Conservation (phyloP, 1,140 invertebrate genomes). For the Nasonia giraulti region DNA sequence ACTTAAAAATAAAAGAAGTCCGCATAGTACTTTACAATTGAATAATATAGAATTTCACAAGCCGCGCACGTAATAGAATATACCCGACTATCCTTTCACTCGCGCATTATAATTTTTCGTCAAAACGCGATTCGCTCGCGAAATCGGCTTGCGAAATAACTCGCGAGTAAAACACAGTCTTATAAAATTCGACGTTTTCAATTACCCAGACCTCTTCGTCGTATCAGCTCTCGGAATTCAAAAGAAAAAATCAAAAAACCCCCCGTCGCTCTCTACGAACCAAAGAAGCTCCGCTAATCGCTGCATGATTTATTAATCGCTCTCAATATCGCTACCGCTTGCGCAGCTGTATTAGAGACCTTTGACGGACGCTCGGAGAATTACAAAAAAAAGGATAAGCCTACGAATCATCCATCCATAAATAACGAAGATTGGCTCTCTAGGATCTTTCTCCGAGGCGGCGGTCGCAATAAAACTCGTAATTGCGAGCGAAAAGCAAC, state of each 20-base stretch:
- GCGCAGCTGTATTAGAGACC: neutral
- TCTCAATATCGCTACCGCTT: neutral
- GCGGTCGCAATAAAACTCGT: slow-evolving; percentile 28
- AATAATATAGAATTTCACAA: neutral
- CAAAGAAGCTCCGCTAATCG: neutral
- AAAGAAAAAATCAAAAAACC: neutral
- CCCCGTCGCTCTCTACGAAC: neutral
- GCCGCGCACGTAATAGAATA: neutral
- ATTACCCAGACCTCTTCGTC: too few relatives aligned
- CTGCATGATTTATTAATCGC: neutral
- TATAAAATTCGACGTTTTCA: neutral
- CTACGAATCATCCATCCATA: slow-evolving; percentile 7
- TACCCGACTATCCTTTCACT: neutral
- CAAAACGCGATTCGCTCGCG: neutral
- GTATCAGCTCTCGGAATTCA: neutral
- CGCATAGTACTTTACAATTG: neutral
- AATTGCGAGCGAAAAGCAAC: slow-evolving; percentile 41
- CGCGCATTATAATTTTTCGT: neutral
- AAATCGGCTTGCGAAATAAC: neutral
- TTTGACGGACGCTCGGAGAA: neutral
- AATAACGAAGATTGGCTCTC: slow-evolving; percentile 45
- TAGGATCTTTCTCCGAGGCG: neutral
- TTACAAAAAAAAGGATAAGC: neutral
- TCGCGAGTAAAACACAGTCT: neutral
- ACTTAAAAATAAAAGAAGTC: neutral